Evolutionary conservation across 2,113 vertebrate species (phyloP), one percentile per base, ranked within the genome.

Genomic region (Lepus europaeus): DNA sequence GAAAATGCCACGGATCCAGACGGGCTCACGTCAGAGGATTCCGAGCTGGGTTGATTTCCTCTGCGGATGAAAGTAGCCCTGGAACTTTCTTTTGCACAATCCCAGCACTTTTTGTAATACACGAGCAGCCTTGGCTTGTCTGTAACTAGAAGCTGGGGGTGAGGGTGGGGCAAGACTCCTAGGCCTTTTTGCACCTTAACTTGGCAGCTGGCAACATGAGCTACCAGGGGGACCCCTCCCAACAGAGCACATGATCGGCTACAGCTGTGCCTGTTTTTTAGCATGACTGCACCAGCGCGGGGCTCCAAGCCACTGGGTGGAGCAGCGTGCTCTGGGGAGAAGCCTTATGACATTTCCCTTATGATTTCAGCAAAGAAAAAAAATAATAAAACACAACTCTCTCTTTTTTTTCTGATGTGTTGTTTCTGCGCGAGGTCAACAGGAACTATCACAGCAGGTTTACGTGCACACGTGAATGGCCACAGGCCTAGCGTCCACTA

Each of bases 221-320:
- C 81, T 63, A 56, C 63, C 85, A 84, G 95, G 49, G 11, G 8
- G 89, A 77, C 27, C 0, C 87, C n/a, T 87, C 96, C 93, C 88
- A 89, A 74, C 92, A 80, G 77, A 92, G 97, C 95, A 97, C 96
- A 92, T 95, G 97, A 97, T 63, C 49, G 2, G 12, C 91, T 56
- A 85, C 45, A 33, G 94, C 97, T 97, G 94, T 90, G 98, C 94
- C 31, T 83, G 68, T 96, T 98, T 93, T 96, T 90, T 95, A 95
- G 87, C 96, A 87, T 97, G 94, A 97, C 94, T 95, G 96, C 98
- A 98, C 98, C 98, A 96, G 98, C 89, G 83, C 95, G 95, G 96
- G 95, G 98, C 97, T 94, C 95, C 0, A 93, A 96, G 97, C 98
- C 98, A 97, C 96, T 97, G 98, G 98, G 97, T 98, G 98, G 98